phyloP scores from a whole-genome alignment of 2,113 vertebrate genomes.

The Corynorhinus townsendii region DNA sequence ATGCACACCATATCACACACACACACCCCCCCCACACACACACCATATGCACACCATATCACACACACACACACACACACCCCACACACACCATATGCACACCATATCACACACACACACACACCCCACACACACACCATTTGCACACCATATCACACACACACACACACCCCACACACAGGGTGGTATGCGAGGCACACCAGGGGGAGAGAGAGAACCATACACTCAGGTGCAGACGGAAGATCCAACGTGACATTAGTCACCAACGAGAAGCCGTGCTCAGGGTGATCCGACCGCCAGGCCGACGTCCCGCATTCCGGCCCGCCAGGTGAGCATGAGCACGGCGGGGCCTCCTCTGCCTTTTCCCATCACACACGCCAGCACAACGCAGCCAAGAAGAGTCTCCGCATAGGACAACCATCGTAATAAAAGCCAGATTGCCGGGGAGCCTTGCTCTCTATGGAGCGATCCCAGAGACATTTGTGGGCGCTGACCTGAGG shows the following conservation, averaged over 20 bases:
- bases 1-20: no score
- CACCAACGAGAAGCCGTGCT: background rate
- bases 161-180: no score
- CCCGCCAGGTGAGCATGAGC: background rate
- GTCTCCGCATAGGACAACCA: slow-evolving; percentile 38
- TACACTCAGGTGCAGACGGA: background rate
- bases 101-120: no score
- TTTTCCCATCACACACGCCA: background rate
- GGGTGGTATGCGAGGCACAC: background rate
- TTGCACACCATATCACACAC: no score
- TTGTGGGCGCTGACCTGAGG: slow-evolving; percentile 77
- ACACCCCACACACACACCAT: no score
- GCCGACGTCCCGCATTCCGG: background rate
- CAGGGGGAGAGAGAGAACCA: background rate
- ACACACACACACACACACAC: background rate
- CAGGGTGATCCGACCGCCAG: background rate
- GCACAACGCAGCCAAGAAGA: slow-evolving; percentile 52
- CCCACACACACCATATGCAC: no score
- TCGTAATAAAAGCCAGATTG: slow-evolving; percentile 18
- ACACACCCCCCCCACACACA: no score
- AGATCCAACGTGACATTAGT: background rate
- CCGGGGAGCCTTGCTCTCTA: slow-evolving; percentile 61
- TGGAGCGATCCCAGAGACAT: slow-evolving; percentile 79
- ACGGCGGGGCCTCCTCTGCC: slow-evolving; percentile 37
- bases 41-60: no score